Conservation (phyloP, 2,888 invertebrate genomes). For the Synanthedon andrenaeformis region DNA sequence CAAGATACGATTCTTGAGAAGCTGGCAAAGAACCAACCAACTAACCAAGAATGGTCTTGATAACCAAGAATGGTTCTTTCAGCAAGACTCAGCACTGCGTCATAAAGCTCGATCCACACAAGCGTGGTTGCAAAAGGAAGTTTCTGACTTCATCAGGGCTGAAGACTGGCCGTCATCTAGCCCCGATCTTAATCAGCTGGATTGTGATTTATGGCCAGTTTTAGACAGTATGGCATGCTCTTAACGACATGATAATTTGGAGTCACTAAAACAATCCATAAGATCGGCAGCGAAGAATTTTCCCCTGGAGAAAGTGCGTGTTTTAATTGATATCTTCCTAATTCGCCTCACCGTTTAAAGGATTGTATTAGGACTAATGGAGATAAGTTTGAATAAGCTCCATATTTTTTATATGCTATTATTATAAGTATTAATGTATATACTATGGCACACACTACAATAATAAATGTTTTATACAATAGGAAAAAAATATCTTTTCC, state of each 20-base stretch:
- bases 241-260: constrained; percentile 3
- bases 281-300: constrained; percentile 6
- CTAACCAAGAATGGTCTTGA: constrained; percentile 5
- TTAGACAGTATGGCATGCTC: constrained; percentile 2
- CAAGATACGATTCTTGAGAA: constrained; percentile 6
- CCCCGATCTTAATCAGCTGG: constrained; percentile 3
- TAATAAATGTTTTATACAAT: neutral
- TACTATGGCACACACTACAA: neutral
- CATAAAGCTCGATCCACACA: no score
- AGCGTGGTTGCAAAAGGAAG: no score
- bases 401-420: neutral
- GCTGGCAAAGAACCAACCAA: constrained; percentile 5
- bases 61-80: constrained; percentile 5
- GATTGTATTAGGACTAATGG: constrained; percentile 4
- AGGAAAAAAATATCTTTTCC: neutral
- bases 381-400: constrained; percentile 2
- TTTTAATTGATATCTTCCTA: constrained; percentile 8
- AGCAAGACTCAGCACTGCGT: neutral
- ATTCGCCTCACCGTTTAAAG: constrained; percentile 6
- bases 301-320: constrained; percentile 4
- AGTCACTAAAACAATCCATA: constrained; percentile 2
- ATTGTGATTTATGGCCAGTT: constrained; percentile 6
- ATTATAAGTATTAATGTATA: no score
- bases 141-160: neutral
- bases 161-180: neutral